phyloP scores from a whole-genome alignment of 1,140 invertebrate genomes.

The Lysiphlebus fabarum region DNA sequence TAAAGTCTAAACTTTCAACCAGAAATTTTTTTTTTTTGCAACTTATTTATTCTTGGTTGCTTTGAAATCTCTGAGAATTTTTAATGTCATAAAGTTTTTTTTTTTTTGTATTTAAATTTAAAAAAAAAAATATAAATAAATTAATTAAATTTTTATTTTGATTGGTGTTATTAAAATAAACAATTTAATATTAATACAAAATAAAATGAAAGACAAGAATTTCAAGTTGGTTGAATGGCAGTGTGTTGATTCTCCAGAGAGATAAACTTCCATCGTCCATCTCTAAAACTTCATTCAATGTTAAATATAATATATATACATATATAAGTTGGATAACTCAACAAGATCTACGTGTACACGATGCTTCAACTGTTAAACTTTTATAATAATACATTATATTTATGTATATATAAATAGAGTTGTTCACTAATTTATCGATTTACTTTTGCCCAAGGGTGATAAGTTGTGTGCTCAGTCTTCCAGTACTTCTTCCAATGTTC shows the following conservation, averaged over 20 bases:
- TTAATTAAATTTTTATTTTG: too few relatives aligned
- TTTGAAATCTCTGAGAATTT: conserved; percentile 11
- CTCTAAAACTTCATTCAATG: conserved; percentile 5
- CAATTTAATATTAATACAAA: background rate
- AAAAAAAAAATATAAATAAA: background rate
- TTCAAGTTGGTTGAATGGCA: conserved; percentile 14
- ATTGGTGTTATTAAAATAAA: too few relatives aligned
- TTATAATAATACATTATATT: too few relatives aligned
- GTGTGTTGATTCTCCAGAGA: conserved; percentile 10
- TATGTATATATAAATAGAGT: background rate
- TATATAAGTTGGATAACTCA: too few relatives aligned
- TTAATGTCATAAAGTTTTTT: conserved; percentile 17
- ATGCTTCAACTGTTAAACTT: conserved; percentile 3
- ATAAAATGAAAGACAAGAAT: conserved; percentile 13
- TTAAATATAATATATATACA: too few relatives aligned
- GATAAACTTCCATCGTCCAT: conserved; percentile 5
- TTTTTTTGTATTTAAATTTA: background rate
- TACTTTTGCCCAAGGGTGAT: conserved; percentile 14
- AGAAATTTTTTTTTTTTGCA: too few relatives aligned
- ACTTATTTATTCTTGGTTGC: background rate
- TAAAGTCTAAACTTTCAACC: too few relatives aligned
- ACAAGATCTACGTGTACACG: background rate
- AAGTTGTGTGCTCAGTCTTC: background rate
- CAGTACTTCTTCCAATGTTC: too few relatives aligned
- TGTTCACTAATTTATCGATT: conserved; percentile 21